Evolutionary conservation across 2,888 invertebrate species (phyloP), one percentile per base, ranked within the genome.

Genomic region (Branchinecta sandiegonensis): DNA sequence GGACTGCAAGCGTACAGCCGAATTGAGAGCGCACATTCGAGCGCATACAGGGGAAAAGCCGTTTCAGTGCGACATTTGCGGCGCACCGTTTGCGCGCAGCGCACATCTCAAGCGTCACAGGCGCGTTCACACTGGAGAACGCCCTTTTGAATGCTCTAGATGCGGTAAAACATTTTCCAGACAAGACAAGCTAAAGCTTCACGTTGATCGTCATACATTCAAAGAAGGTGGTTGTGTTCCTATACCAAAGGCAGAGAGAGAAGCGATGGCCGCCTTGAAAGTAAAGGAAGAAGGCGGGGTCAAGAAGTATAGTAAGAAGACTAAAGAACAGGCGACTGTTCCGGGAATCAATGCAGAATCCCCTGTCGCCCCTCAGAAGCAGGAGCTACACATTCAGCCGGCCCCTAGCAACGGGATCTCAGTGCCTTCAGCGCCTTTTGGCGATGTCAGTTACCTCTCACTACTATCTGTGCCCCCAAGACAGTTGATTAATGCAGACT

Each of bases 91-190:
- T 77, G 84, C 85, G 71, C 80, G 86, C 65, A 84, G 86, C 12
- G 86, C 86, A 0, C 86, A 87, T 77, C 78, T 86, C 72, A 83
- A 83, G 65, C 81, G 86, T 1, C 87, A 87, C 76, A 82, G 84
- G 72, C 80, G 86, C 71, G 86, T 86, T 47, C 87, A 87, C 78
- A 86, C 86, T 0, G 86, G 86, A 70, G 86, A 86, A 78, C 78
- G 86, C 11, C 86, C 86, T 5, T 86, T 84, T 77, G 83, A 82
- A 68, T 87, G 86, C 77, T 82, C 82, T 73, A 82, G 84, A 71
- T 87, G 86, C 77, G 85, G 85, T 0, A 83, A 86, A 69, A 84
- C 84, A 72, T 87, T 87, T 78, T 86, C 86, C 37, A 80, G 86
- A 70, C 86, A 85, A 73, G 87, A 87, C 77, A 87, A 87, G 75